phyloP scores from a whole-genome alignment of 2,888 invertebrate genomes.

The Drosophila limbata region DNA sequence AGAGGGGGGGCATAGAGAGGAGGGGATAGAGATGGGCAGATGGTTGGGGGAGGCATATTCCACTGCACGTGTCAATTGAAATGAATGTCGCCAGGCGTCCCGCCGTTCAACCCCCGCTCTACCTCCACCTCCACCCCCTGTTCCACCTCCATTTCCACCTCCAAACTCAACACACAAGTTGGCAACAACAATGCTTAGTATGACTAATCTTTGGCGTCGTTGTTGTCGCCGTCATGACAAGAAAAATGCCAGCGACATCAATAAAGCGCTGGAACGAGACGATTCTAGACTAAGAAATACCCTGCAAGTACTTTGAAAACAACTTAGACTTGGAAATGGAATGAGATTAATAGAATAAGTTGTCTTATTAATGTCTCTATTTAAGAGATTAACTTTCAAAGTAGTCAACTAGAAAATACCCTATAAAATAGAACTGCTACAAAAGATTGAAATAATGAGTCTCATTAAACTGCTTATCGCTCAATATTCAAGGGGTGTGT shows the following conservation, averaged over 20 bases:
- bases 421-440: not conserved
- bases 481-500: too few relatives aligned
- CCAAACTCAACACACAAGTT: constrained; percentile 14
- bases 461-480: too few relatives aligned
- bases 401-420: not conserved
- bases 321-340: not conserved
- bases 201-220: constrained; percentile 76
- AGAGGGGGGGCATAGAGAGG: constrained; percentile 6
- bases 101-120: constrained; percentile 50
- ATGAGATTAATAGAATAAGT: not conserved
- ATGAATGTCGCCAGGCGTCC: constrained; percentile 79
- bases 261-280: not conserved
- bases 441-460: not conserved
- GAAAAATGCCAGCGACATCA: constrained; percentile 53
- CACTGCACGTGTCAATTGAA: constrained; percentile 82
- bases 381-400: not conserved
- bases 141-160: constrained; percentile 3
- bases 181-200: constrained; percentile 68
- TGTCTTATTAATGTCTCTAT: not conserved
- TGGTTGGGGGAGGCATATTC: constrained; percentile 46
- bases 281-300: constrained; percentile 12
- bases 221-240: constrained; percentile 44
- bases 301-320: constrained; percentile 1
- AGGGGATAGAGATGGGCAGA: constrained; percentile 9
- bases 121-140: constrained; percentile 4